Percentiles rank a stretch among this genome's conserved stretches.
Evolutionary conservation across 2,113 vertebrate genomes (phyloP).

Genomic region (Odocoileus hemionus): DNA sequence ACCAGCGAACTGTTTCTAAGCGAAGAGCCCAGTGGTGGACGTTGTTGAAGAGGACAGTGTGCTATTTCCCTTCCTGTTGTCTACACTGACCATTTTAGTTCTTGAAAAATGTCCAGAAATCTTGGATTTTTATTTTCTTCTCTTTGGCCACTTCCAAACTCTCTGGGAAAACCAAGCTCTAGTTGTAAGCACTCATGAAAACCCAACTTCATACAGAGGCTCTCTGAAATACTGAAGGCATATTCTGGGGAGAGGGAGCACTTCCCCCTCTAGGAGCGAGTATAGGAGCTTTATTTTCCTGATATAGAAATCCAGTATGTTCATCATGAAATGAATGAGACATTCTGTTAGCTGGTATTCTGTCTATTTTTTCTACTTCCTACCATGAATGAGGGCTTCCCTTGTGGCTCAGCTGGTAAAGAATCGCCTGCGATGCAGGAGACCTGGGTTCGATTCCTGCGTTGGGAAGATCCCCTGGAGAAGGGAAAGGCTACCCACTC

Average conservation of each 20-base stretch:
- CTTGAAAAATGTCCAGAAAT: conserved; percentile 1
- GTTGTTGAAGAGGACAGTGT: not conserved
- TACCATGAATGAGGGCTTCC: not conserved
- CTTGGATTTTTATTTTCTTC: not conserved
- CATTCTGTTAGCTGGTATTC: not conserved
- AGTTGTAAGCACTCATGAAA: not conserved
- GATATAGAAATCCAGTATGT: not conserved
- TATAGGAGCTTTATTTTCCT: not conserved
- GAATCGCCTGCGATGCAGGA: not conserved
- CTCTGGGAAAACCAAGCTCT: not conserved
- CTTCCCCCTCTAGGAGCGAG: not conserved
- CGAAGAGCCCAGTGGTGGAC: not conserved
- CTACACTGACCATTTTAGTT: not conserved
- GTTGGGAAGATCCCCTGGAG: not conserved
- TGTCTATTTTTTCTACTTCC: not conserved
- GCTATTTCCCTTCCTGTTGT: not conserved
- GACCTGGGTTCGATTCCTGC: not conserved
- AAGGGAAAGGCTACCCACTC: not conserved
- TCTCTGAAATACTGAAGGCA: not conserved
- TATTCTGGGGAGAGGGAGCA: not conserved
- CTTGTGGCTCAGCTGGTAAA: not conserved
- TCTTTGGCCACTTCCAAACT: not conserved
- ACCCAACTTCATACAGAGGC: not conserved
- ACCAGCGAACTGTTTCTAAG: not conserved
- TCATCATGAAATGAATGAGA: not conserved